Base-by-base conservation (phyloP, 2,888 invertebrate species). In the Diploptera punctata region DNA sequence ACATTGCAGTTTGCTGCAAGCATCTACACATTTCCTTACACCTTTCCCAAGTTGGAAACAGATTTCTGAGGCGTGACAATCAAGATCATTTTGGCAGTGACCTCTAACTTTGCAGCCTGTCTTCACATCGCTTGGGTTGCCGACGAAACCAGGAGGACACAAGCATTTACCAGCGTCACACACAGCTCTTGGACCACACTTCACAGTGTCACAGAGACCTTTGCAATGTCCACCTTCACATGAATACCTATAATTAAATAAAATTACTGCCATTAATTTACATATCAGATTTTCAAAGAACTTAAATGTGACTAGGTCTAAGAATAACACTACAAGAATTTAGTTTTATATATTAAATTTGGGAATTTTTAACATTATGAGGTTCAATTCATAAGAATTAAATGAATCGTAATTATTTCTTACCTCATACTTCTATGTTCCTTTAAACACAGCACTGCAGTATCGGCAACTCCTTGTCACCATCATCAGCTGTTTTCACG, bases 1-100 rank as follows among this genome's bases (percentile, higher is more conserved):
- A 80, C 96, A 96, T 79, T 95, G 94, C 38, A 93, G 86, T 83
- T 94, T 94, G 76, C 91, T 91, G 79, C 96, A 97, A 0, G 93
- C 93, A 80, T 95, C 94, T 2, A 94, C 90, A 82, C 95, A 96
- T 82, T 93, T 93, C 70, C 95, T 86, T 3, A 89, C 81, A 31
- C 73, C 73, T 84, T 90, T 92, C 62, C 91, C 90, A 31, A 93
- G 83, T 84, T 94, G 94, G 84, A 95, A 94, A 81, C 96, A 97
- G 79, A 96, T 95, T 84, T 96, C 93, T 1, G 92, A 88, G 78
- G 91, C 89, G 76, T 89, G 89, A 80, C 97, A 97, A 77, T 95
- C 93, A 1, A 90, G 87, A 81, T 96, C 94, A 76, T 92, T 93
- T 75, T 86, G 86, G 80, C 96, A 97, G 78, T 92, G 93, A 21